Percentiles rank a stretch among this genome's conserved stretches.
Conservation (phyloP, 2,888 invertebrate genomes). For the Nephrocerus scutellatus region DNA sequence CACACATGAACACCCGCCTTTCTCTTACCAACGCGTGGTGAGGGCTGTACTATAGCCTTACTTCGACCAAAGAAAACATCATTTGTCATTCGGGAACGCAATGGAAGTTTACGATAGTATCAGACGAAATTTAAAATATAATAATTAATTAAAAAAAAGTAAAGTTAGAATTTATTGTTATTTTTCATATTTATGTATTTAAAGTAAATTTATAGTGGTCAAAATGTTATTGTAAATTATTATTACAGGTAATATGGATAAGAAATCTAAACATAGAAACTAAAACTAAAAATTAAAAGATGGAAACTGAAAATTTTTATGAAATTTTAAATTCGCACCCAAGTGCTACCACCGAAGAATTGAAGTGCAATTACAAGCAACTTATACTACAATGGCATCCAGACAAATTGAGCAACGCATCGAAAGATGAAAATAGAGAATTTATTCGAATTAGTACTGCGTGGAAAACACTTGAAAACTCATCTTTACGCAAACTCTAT, state of each 20-base stretch:
- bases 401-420: conserved; percentile 36
- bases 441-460: conserved; percentile 60
- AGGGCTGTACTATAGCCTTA: no score
- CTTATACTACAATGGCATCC: conserved; percentile 46
- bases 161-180: no score
- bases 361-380: conserved; percentile 44
- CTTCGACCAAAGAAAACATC: no score
- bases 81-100: no score
- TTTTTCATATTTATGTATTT: no score
- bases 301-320: conserved; percentile 31
- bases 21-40: no score
- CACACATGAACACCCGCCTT: no score
- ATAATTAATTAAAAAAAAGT: no score
- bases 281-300: conserved; percentile 16
- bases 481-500: conserved; percentile 56
- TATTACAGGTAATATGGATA: background rate
- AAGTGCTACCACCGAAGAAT: conserved; percentile 35
- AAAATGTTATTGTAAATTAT: background rate
- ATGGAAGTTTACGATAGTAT: no score
- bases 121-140: no score
- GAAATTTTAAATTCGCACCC: conserved; percentile 35
- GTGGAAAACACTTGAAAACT: conserved; percentile 62
- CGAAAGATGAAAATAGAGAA: conserved; percentile 19
- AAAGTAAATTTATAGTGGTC: no score
- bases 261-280: background rate